phyloP scores from a whole-genome alignment of 2,888 invertebrate species.

The Drosophila prostipennis region DNA sequence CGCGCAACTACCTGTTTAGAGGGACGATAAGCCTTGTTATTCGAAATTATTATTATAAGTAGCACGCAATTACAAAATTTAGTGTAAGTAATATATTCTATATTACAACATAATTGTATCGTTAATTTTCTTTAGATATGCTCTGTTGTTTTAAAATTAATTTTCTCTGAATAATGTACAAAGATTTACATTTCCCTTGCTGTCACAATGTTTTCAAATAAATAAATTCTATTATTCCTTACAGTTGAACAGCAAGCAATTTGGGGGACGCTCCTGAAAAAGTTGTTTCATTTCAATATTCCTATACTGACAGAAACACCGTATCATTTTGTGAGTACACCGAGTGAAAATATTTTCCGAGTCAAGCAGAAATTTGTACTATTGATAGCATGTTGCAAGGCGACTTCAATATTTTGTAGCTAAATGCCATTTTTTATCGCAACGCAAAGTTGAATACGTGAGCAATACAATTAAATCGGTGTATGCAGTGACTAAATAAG shows the following conservation, averaged over 20 bases:
- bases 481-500: conserved; percentile 7
- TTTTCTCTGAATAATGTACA: too few relatives aligned
- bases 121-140: too few relatives aligned
- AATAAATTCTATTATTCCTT: background rate
- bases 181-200: too few relatives aligned
- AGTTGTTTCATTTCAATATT: conserved; percentile 20
- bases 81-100: too few relatives aligned
- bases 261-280: background rate
- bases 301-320: background rate
- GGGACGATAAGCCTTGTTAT: too few relatives aligned
- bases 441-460: conserved; percentile 40
- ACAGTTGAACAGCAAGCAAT: too few relatives aligned
- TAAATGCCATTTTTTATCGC: conserved; percentile 58
- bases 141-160: too few relatives aligned
- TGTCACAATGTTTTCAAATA: background rate
- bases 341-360: conserved; percentile 27
- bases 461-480: conserved; percentile 35
- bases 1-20: too few relatives aligned
- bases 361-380: conserved; percentile 57
- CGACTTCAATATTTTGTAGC: conserved; percentile 59
- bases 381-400: conserved; percentile 76
- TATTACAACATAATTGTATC: too few relatives aligned
- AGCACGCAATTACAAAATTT: too few relatives aligned
- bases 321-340: background rate
- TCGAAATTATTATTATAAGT: too few relatives aligned